Evolutionary conservation across 2,797 vertebrate species (phyloP), one percentile per base, ranked within the genome.

Genomic region (Pseudomugil tenellus): DNA sequence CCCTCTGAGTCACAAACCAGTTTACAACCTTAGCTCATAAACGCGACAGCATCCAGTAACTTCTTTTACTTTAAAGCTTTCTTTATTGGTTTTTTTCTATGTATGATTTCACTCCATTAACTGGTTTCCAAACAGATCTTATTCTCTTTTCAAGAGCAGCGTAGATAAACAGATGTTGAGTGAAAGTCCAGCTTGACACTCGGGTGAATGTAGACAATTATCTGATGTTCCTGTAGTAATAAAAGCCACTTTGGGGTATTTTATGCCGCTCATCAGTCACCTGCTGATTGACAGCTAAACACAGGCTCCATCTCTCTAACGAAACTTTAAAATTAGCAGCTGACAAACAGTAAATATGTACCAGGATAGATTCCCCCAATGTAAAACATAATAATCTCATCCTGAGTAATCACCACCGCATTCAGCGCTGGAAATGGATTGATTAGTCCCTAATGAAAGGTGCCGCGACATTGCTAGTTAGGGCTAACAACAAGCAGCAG

Each of bases 341-440:
- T 91, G 84, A 92, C 85, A 93, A 92, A 94, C 92, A 87, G 90
- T 93, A 92, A 95, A 95, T 94, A 94, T 89, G 89, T 87, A 87
- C 91, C 67, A 86, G 91, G 91, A 95, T 94, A 91, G 91, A 91
- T 81, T 71, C 85, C 37, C 92, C 85, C 86, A 86, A 72, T 86
- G 88, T 88, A 91, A 89, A 90, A 93, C 93, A 95, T 94, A 93
- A 92, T 84, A 79, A 90, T 88, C 90, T 74, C 79, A 81, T 89
- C 77, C 66, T 67, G 68, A 92, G 92, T 92, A 88, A 93, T 93
- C 80, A 81, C 74, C 10, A 71, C 87, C 91, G 87, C 52, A 69
- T 85, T 90, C 81, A 69, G 72, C 74, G 78, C 67, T 79, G 48
- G 54, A 76, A 85, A 80, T 56, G 68, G 63, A 88, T 70, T 85